Conservation (phyloP, 2,113 vertebrate species). For the Typhlomys cinereus region DNA sequence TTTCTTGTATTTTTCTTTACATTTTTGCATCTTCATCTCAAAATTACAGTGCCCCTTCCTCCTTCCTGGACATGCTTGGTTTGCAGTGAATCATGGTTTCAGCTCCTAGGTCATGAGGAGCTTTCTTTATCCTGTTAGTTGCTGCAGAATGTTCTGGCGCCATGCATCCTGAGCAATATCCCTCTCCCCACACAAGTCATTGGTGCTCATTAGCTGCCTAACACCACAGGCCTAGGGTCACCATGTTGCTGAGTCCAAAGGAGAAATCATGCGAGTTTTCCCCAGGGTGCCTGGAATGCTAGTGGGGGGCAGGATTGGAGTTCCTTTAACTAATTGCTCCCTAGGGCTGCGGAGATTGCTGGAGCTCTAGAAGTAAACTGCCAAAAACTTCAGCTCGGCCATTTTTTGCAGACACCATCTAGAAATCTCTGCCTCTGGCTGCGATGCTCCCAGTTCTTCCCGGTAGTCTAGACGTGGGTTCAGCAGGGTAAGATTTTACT, state of each 20-base stretch:
- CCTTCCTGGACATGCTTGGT: neutral
- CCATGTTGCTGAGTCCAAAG: conserved; percentile 39
- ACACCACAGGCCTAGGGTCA: neutral
- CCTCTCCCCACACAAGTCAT: neutral
- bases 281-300: neutral
- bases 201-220: neutral
- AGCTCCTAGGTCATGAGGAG: neutral
- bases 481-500: neutral
- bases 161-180: neutral
- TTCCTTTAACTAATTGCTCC: conserved; percentile 15
- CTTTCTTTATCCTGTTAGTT: neutral
- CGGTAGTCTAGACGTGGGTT: neutral
- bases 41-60: neutral
- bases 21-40: neutral
- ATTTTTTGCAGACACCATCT: conserved; percentile 8
- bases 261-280: neutral
- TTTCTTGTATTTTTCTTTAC: neutral
- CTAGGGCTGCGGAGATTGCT: neutral
- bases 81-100: neutral
- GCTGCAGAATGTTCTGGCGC: neutral
- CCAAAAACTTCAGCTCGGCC: neutral
- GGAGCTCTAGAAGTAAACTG: neutral
- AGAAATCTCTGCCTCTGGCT: neutral
- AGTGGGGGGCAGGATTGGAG: neutral
- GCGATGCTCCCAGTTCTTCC: neutral